Evolutionary conservation across 1,140 invertebrate genomes (phyloP).

Genomic region (Brachionus rubens): DNA sequence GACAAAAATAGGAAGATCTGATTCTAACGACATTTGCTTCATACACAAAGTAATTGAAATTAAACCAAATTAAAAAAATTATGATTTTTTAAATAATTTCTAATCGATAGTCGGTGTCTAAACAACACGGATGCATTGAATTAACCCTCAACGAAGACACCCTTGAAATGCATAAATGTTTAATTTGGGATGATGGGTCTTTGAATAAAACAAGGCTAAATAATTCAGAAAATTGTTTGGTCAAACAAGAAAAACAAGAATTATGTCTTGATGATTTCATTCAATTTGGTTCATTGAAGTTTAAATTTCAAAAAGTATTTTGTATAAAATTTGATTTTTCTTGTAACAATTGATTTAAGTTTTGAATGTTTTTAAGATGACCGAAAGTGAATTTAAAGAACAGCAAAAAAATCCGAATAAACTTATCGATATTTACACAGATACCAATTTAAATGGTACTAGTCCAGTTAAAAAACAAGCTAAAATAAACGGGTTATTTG

Average conservation of each 20-base stretch:
- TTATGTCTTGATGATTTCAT: not conserved
- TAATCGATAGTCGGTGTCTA: not conserved
- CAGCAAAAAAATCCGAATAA: not conserved
- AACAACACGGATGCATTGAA: not conserved
- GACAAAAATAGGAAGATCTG: not conserved
- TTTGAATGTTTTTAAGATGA: not conserved
- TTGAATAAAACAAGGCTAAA: slow-evolving; percentile 12
- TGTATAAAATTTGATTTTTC: no score
- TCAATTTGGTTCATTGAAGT: not conserved
- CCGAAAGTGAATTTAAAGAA: not conserved
- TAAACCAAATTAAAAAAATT: no score
- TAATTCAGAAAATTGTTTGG: not conserved
- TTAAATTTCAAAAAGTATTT: slow-evolving; percentile 38
- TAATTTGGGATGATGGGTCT: not conserved
- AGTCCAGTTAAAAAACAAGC: not conserved
- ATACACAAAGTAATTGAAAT: slow-evolving; percentile 20
- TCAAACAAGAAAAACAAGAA: not conserved
- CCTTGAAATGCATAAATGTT: not conserved
- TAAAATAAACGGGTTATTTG: not conserved
- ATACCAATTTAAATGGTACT: not conserved
- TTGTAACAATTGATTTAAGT: no score
- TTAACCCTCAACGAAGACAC: not conserved
- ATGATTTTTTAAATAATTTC: no score
- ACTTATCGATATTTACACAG: not conserved
- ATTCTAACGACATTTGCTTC: not conserved